Conservation (phyloP, 2,797 vertebrate species). For the Rhynchotus rufescens region DNA sequence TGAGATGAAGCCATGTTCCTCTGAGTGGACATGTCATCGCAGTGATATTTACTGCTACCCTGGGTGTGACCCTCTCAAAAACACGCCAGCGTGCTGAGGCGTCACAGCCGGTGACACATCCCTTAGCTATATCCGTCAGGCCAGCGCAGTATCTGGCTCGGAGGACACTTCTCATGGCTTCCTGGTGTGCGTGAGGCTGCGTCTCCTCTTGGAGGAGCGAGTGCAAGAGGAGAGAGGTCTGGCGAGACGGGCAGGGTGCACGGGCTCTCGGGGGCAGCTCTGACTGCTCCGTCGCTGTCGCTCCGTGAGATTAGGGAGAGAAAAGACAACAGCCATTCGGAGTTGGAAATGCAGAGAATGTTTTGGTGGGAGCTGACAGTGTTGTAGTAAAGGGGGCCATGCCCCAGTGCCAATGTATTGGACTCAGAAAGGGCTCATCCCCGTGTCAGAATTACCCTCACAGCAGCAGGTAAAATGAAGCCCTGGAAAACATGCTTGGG, state of each 20-base stretch:
- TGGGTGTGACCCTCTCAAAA: not conserved
- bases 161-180: not conserved
- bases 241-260: not conserved
- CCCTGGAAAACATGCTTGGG: not conserved
- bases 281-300: not conserved
- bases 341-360: accelerated
- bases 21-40: accelerated
- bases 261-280: not conserved
- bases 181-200: not conserved
- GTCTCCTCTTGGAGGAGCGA: not conserved
- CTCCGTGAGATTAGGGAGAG: not conserved
- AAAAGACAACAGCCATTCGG: not conserved
- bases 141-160: not conserved
- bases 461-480: no score
- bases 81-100: not conserved
- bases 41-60: not conserved
- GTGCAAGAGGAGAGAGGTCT: not conserved
- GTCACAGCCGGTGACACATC: not conserved
- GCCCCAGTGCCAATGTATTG: not conserved
- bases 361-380: accelerated
- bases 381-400: not conserved
- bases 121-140: not conserved
- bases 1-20: not conserved
- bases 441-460: not conserved
- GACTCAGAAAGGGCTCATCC: not conserved